Evolutionary conservation across 2,113 vertebrate species (phyloP).

Genomic region (Butorides virescens): DNA sequence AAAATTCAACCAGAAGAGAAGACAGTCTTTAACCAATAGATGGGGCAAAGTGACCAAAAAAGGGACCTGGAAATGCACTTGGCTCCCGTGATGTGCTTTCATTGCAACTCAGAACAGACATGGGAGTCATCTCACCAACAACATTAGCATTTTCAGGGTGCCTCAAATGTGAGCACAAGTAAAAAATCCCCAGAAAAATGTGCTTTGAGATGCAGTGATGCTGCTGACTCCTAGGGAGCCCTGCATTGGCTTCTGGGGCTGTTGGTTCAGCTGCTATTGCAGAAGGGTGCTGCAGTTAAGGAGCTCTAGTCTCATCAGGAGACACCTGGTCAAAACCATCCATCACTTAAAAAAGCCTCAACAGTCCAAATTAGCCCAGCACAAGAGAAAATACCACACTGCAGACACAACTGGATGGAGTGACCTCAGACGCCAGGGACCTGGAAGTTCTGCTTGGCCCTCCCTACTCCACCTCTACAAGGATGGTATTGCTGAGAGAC

Average conservation of each 20-base stretch:
- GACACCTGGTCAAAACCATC: neutral
- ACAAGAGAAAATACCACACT: neutral
- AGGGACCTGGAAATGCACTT: neutral
- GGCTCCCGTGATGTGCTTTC: neutral
- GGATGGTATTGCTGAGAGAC: neutral
- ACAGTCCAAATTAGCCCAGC: neutral
- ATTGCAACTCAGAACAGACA: neutral
- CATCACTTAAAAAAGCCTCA: neutral
- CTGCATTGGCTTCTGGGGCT: neutral
- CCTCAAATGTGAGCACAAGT: neutral
- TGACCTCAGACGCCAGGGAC: neutral
- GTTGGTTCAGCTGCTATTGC: neutral
- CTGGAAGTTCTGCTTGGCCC: neutral
- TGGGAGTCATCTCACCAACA: neutral
- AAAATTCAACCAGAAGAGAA: neutral
- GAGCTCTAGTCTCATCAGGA: neutral
- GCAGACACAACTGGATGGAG: neutral
- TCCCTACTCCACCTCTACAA: neutral
- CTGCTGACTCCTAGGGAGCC: neutral
- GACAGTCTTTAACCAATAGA: slow-evolving; percentile 12
- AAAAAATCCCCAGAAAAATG: neutral
- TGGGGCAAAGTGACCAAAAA: neutral
- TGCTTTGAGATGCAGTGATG: neutral
- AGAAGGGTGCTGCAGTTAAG: neutral
- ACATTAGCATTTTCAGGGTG: neutral